Evolutionary conservation across 1,140 invertebrate species (phyloP).

Genomic region (Stegodyphus dumicola): DNA sequence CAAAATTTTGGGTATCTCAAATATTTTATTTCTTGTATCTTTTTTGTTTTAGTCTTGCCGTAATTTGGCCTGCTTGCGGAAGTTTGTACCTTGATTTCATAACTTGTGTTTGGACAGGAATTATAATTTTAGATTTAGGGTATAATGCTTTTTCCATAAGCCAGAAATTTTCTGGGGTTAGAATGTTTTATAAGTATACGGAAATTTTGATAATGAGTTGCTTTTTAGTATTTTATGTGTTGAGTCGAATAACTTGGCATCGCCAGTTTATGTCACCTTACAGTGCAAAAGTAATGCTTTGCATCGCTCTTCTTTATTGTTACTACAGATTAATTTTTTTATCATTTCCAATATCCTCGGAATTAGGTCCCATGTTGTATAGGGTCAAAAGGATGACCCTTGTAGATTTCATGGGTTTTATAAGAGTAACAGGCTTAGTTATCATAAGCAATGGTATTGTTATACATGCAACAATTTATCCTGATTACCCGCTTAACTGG

Average conservation of each 20-base stretch:
- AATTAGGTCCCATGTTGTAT: constrained; percentile 69
- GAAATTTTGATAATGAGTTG: constrained; percentile 60
- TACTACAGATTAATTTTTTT: constrained; percentile 69
- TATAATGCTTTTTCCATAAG: constrained; percentile 13
- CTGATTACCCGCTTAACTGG: constrained; percentile 66
- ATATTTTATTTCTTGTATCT: constrained; percentile 68
- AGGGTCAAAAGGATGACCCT: constrained; percentile 68
- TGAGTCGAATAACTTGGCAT: constrained; percentile 36
- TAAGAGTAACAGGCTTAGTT: constrained; percentile 68
- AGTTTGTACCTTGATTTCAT: constrained; percentile 66
- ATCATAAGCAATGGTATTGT: constrained; percentile 68
- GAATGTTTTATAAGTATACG: constrained; percentile 54
- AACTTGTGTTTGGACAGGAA: constrained; percentile 66
- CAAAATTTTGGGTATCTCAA: constrained; percentile 64
- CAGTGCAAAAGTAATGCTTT: constrained; percentile 62
- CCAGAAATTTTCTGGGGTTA: constrained; percentile 49
- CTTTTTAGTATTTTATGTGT: constrained; percentile 48
- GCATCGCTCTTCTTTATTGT: constrained; percentile 67
- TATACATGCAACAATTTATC: constrained; percentile 68
- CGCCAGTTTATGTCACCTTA: constrained; percentile 55
- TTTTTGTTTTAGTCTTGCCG: constrained; percentile 67
- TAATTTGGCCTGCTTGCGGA: constrained; percentile 69
- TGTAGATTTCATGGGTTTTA: constrained; percentile 68
- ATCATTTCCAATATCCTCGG: constrained; percentile 69
- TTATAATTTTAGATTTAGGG: constrained; percentile 48